A percentile compares a stretch with the other conserved stretches of the same genome.
phyloP scores from a whole-genome alignment of 2,797 vertebrate genomes.

The Pterois miles region DNA sequence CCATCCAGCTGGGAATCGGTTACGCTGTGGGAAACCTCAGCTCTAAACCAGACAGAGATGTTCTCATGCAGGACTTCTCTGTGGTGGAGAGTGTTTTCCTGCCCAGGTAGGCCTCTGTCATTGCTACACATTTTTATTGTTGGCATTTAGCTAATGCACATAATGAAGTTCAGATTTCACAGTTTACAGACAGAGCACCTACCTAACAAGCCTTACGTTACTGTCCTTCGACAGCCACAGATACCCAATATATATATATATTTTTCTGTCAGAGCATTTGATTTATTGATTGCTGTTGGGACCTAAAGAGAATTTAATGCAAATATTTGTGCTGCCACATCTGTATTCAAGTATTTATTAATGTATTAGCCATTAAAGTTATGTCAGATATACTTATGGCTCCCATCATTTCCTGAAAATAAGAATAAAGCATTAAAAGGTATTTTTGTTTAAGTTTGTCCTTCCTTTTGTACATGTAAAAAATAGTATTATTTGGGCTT shows the following conservation, averaged over 20 bases:
- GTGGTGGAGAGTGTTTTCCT: conserved; percentile 95
- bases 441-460: background rate
- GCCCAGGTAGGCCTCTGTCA: conserved; percentile 86
- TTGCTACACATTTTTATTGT: background rate
- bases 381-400: fast-evolving
- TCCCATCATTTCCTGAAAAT: background rate
- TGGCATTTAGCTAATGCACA: background rate
- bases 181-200: too few species aligned
- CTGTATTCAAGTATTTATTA: too few species aligned
- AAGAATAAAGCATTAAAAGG: background rate
- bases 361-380: background rate
- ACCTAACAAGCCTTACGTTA: too few species aligned
- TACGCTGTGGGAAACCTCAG: conserved; percentile 96
- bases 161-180: background rate
- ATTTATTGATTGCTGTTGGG: background rate
- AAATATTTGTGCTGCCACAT: fast-evolving
- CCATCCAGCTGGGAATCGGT: conserved; percentile 95
- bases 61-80: conserved; percentile 99
- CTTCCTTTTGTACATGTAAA: background rate
- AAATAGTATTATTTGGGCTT: background rate
- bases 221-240: too few species aligned
- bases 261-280: background rate
- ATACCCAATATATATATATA: fast-evolving
- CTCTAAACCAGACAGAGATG: conserved; percentile 96
- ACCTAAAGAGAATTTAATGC: background rate